Conservation (phyloP, 23 tunicate species). For the Botrylloides violaceus region DNA sequence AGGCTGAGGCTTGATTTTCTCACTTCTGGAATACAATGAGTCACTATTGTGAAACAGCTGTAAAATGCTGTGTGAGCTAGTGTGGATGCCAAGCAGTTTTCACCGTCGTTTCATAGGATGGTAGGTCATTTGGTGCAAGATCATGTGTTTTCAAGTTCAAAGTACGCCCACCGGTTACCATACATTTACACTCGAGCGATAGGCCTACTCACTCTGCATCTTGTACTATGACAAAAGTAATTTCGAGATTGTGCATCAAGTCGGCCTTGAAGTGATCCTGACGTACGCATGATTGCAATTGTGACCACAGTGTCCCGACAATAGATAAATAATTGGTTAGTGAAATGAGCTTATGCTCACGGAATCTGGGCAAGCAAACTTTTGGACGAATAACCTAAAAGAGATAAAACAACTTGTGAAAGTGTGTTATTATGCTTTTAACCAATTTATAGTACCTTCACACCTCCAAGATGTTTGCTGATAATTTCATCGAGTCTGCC, state of each 20-base stretch:
- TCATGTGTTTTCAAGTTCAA: no score
- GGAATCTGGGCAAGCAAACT: slow-evolving; percentile 5
- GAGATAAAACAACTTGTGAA: no score
- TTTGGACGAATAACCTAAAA: slow-evolving; percentile 13
- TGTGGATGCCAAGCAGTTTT: no score
- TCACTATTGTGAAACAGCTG: no score
- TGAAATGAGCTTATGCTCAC: slow-evolving; percentile 2
- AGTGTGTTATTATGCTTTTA: no score
- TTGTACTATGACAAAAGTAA: slow-evolving; percentile 2
- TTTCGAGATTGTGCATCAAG: slow-evolving; percentile 7
- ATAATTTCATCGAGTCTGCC: background rate
- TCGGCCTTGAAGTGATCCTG: background rate
- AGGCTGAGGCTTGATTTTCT: background rate
- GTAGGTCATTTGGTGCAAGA: no score
- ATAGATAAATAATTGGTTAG: background rate
- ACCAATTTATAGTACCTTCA: background rate
- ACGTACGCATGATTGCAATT: background rate
- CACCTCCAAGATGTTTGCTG: background rate
- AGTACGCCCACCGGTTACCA: no score
- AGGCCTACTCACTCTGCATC: background rate
- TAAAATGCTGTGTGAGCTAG: no score
- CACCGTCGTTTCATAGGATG: no score
- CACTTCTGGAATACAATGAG: slow-evolving; percentile 7
- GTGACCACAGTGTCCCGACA: background rate
- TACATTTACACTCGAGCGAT: no score